phyloP scores from a whole-genome alignment of 2,888 invertebrate species.

The Aleiodes testaceus region DNA sequence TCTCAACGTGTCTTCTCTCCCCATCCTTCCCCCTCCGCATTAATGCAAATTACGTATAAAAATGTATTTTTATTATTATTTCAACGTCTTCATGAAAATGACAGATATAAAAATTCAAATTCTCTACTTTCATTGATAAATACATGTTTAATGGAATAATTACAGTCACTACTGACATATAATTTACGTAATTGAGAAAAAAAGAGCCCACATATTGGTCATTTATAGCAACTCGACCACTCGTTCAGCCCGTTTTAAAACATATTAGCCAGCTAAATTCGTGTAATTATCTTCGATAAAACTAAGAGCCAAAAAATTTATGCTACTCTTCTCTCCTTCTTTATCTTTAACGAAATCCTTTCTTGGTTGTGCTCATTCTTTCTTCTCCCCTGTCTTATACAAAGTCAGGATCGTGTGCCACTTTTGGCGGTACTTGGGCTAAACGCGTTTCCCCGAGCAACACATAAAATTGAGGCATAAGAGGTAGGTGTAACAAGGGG shows the following conservation, averaged over 20 bases:
- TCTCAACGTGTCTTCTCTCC: slow-evolving; percentile 11
- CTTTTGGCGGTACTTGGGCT: slow-evolving; percentile 25
- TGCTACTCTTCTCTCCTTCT: slow-evolving; percentile 14
- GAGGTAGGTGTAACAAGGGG: slow-evolving; percentile 24
- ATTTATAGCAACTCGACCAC: slow-evolving; percentile 1
- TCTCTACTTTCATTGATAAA: background rate
- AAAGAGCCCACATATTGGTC: slow-evolving; percentile 8
- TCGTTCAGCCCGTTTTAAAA: slow-evolving; percentile 10
- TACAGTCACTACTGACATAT: background rate
- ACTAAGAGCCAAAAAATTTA: slow-evolving; percentile 16
- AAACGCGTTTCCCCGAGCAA: slow-evolving; percentile 31
- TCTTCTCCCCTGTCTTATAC: background rate
- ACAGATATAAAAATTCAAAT: slow-evolving; percentile 18
- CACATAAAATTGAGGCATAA: slow-evolving; percentile 24
- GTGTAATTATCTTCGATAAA: slow-evolving; percentile 28
- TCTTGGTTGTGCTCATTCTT: background rate
- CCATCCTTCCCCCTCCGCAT: slow-evolving; percentile 2
- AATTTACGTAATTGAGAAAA: slow-evolving; percentile 23
- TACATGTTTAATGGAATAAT: slow-evolving; percentile 20
- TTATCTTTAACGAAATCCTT: background rate
- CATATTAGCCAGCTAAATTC: slow-evolving; percentile 25
- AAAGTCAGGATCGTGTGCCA: slow-evolving; percentile 27
- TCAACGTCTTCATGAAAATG: background rate
- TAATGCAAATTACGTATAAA: slow-evolving; percentile 31
- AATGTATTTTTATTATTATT: slow-evolving; percentile 15